Evolutionary conservation across 2,888 invertebrate genomes (phyloP).

Genomic region (Rambutsinella grinnellia): DNA sequence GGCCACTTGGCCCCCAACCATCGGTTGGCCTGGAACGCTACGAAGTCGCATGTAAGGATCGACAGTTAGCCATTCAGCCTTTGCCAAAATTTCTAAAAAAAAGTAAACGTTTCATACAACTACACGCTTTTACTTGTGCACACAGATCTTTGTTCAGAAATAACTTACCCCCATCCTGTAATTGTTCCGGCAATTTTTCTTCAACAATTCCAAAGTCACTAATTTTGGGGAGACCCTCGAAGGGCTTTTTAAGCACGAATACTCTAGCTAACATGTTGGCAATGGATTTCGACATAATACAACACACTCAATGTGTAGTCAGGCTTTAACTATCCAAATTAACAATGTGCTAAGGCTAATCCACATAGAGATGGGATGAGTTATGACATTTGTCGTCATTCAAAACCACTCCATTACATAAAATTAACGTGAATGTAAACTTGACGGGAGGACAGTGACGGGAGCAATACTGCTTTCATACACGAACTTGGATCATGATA

Average conservation of each 20-base stretch:
- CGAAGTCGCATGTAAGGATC: conserved; percentile 77
- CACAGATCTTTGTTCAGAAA: not conserved
- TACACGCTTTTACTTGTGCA: not conserved
- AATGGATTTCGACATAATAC: conserved; percentile 35
- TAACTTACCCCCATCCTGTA: conserved; percentile 78
- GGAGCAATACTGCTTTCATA: too few species aligned
- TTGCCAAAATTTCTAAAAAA: conserved; percentile 71
- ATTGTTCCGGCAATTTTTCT: conserved; percentile 74
- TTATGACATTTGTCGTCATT: too few species aligned
- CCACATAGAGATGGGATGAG: too few species aligned
- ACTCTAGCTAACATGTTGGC: conserved; percentile 41
- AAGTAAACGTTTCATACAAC: not conserved
- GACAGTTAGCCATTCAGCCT: conserved; percentile 80
- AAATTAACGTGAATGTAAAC: too few species aligned
- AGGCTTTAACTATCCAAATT: too few species aligned
- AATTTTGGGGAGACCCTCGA: conserved; percentile 72
- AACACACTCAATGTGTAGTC: too few species aligned
- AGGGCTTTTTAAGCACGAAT: conserved; percentile 44
- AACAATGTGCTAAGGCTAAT: too few species aligned
- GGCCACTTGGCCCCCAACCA: conserved; percentile 82
- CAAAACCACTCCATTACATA: too few species aligned
- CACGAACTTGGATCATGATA: too few species aligned
- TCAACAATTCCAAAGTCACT: conserved; percentile 78
- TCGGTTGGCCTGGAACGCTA: conserved; percentile 73
- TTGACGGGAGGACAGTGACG: too few species aligned